Conservation (phyloP, 2,888 invertebrate genomes). For the Melipona bicolor region DNA sequence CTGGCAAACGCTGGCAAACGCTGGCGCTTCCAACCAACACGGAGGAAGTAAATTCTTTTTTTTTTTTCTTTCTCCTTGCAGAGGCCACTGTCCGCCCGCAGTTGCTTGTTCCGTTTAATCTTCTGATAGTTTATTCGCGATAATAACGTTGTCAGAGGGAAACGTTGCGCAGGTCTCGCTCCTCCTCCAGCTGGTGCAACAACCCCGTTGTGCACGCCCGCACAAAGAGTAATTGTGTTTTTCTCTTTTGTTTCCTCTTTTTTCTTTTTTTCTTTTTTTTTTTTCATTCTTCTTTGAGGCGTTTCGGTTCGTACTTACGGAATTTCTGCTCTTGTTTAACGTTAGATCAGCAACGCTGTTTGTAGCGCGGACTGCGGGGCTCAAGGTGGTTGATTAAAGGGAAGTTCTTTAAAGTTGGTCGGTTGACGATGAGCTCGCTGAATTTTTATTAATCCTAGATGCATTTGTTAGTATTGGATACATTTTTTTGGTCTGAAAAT, state of each 20-base stretch:
- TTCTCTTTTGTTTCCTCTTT: background rate
- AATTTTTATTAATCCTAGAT: too few species aligned
- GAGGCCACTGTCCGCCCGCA: background rate
- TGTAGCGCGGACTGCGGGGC: too few species aligned
- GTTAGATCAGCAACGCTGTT: too few species aligned
- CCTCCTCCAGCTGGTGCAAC: slow-evolving; percentile 5
- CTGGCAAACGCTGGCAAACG: background rate
- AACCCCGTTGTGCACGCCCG: background rate
- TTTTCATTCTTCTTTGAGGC: too few species aligned
- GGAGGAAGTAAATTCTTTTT: slow-evolving; percentile 9
- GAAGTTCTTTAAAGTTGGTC: too few species aligned
- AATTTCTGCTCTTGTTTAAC: too few species aligned
- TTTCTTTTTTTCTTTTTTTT: too few species aligned
- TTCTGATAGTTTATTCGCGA: slow-evolving; percentile 13
- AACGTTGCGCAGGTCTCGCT: background rate
- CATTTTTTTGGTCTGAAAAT: too few species aligned
- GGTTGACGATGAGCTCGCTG: too few species aligned
- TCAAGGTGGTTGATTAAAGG: too few species aligned
- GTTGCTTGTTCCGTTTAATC: slow-evolving; percentile 18
- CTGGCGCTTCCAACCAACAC: background rate
- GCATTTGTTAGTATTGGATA: too few species aligned
- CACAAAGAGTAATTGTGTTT: background rate
- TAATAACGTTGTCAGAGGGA: slow-evolving; percentile 19
- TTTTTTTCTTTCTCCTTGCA: background rate
- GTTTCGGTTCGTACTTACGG: too few species aligned